Base-by-base conservation (phyloP, 64 coral and sea anemone species). In the Acropora tenuis region DNA sequence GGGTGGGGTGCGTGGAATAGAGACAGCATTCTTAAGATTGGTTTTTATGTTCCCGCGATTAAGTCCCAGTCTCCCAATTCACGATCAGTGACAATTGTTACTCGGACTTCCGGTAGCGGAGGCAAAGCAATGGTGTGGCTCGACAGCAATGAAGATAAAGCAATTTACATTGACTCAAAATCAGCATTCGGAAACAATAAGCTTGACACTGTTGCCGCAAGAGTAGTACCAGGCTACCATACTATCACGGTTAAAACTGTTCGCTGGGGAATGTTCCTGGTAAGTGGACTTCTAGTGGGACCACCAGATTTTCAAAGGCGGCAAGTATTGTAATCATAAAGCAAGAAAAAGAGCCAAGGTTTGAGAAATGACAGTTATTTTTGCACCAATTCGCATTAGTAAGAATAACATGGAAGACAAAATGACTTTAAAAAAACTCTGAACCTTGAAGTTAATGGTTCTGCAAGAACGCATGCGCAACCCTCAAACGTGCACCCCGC, bases 251-350 rank as follows among this genome's bases (percentile, higher is more conserved):
- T 96, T 19, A 74, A 90, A 66, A 83, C 82, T 12, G 75, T 96
- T 75, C 68, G 82, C 52, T 43, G 80, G 5, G 95, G 95, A 48
- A 45, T 80, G 41, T 79, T 93, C 67, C 49, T 93, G 13, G 77
- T 90, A 40, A 93, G 92, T 66, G 95, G 95, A 60, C 17, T 93
- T 65, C 44, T 93, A 12, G 41, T 96, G 10, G 95, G 95, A 65
- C 95, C 95, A 45, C 95, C 95, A 48, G 95, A 96, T 59, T 94
- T 90, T 16, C 16, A 78, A 40, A 86, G 65, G 42, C 41, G 66
- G 18, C 11, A 60, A 90, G 82, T 88, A 50, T 13, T 94, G 16
- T 94, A 77, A 90, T 43, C 1, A 40, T 2, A 71, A 71, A 0
- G 3, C 52, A 10, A 55, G 5, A 10, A 55, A 55, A 55, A 5